These are phyloP conservation scores for Pachycephala philippinensis DNA, from an alignment of 2,113 vertebrate genomes.

Conservation along the genomic window DNA sequence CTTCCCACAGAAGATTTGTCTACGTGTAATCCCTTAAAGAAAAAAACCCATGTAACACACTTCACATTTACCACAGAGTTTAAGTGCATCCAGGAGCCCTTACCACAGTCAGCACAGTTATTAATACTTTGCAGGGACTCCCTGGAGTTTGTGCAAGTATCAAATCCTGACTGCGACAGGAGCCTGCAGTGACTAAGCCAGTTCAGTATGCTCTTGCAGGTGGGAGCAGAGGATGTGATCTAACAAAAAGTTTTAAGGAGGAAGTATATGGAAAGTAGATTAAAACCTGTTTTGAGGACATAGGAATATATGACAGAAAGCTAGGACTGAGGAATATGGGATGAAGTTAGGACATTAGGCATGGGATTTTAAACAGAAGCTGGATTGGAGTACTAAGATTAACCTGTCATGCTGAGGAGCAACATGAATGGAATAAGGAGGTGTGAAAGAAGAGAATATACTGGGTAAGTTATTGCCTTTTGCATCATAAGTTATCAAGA, in stretches of 20 bases:
- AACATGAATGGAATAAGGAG: not conserved
- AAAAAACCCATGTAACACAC: accelerated
- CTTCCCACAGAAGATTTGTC: not conserved
- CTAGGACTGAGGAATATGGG: not conserved
- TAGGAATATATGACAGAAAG: not conserved
- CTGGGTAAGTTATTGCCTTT: not conserved
- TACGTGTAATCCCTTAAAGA: not conserved
- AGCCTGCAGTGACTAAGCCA: not conserved
- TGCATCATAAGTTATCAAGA: not conserved
- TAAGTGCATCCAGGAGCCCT: not conserved
- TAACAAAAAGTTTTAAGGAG: not conserved
- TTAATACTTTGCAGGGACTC: not conserved
- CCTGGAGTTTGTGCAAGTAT: not conserved
- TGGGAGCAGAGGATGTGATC: not conserved
- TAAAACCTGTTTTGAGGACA: not conserved
- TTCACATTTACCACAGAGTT: not conserved
- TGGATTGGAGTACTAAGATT: not conserved
- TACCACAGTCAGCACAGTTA: not conserved
- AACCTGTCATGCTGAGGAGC: not conserved
- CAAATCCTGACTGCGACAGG: not conserved
- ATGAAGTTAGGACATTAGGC: not conserved
- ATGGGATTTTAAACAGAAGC: not conserved
- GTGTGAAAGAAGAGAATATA: not conserved
- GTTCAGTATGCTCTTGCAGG: not conserved
- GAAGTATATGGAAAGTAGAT: not conserved